Evolutionary conservation across 1,140 invertebrate genomes (phyloP).

Genomic region (Bicyclus anynana): DNA sequence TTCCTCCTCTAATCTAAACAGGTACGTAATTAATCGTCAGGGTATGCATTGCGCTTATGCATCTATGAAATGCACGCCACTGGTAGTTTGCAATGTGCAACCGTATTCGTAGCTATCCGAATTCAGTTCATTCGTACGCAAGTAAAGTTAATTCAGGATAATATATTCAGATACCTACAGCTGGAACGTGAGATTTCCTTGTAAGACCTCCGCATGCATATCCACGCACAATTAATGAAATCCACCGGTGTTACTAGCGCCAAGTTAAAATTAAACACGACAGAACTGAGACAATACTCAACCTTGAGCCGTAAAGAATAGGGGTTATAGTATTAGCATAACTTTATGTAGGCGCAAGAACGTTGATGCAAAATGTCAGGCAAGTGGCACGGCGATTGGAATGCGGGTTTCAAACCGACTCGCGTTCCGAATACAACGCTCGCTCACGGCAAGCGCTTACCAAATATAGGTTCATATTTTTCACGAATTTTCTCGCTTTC

Average conservation of each 20-base stretch:
- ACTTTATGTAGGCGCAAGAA: conserved; percentile 40
- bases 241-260: conserved; percentile 17
- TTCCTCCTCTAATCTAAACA: too few species aligned
- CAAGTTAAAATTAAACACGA: conserved; percentile 17
- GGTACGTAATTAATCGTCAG: too few species aligned
- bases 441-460: not conserved
- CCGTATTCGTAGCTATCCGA: too few species aligned
- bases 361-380: conserved; percentile 58
- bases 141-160: too few species aligned
- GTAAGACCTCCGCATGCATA: conserved; percentile 24
- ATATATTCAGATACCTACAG: not conserved
- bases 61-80: too few species aligned
- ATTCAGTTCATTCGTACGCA: too few species aligned
- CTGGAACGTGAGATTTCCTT: not conserved
- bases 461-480: not conserved
- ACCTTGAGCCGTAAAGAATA: conserved; percentile 28
- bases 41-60: too few species aligned
- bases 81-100: too few species aligned
- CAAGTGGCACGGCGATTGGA: conserved; percentile 54
- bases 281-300: conserved; percentile 22
- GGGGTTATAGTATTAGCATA: conserved; percentile 29
- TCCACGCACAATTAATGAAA: conserved; percentile 33
- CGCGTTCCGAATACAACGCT: conserved; percentile 47
- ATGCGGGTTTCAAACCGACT: conserved; percentile 53
- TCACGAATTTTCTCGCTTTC: not conserved